Percentiles rank a stretch among this genome's conserved stretches.
Evolutionary conservation across 2,797 vertebrate genomes (phyloP).

Genomic region (Tympanoctomys barrerae): DNA sequence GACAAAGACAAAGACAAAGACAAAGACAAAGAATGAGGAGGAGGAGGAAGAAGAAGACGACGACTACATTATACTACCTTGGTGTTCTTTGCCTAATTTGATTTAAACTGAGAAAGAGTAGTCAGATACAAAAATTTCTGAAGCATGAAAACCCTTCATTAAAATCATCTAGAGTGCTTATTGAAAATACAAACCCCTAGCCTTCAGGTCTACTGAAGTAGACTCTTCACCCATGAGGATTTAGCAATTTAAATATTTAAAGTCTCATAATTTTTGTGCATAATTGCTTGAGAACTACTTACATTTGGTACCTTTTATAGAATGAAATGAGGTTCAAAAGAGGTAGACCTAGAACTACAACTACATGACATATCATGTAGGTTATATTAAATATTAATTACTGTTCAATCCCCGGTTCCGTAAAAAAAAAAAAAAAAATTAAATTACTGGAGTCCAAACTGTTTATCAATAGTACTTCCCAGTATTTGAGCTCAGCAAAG

Average conservation of each 20-base stretch:
- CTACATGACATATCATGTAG: neutral
- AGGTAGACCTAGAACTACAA: neutral
- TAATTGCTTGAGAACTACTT: neutral
- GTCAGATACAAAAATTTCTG: neutral
- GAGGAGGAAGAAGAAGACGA: too few relatives aligned
- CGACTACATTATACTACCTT: neutral
- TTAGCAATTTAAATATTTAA: neutral
- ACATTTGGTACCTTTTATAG: neutral
- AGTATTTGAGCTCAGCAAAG: slow-evolving; percentile 12
- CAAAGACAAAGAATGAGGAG: too few relatives aligned
- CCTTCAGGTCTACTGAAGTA: neutral
- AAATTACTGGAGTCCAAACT: neutral
- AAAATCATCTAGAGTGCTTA: neutral
- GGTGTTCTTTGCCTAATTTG: slow-evolving; percentile 19
- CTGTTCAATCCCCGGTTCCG: too few relatives aligned
- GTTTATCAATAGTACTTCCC: slow-evolving; percentile 18
- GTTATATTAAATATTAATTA: neutral
- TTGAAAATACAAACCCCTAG: slow-evolving; percentile 26
- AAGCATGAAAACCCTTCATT: neutral
- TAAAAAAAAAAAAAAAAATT: neutral
- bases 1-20: too few relatives aligned
- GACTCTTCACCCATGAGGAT: slow-evolving; percentile 20
- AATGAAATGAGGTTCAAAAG: neutral
- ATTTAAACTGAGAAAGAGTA: slow-evolving; percentile 28
- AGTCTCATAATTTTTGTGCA: slow-evolving; percentile 7